Evolutionary conservation across 2,113 vertebrate species (phyloP).

Genomic region (Smithornis capensis): DNA sequence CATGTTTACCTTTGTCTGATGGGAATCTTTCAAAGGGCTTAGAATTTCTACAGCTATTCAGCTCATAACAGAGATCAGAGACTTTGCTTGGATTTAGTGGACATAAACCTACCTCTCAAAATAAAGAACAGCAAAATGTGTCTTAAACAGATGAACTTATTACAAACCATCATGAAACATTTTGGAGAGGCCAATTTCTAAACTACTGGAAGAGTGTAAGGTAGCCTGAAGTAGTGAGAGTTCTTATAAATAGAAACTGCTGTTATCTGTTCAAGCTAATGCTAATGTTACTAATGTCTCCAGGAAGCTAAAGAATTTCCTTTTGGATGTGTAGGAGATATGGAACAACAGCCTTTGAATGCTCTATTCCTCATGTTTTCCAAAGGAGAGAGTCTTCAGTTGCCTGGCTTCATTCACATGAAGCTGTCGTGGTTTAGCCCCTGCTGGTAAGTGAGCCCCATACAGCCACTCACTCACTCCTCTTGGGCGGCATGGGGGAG

Average conservation of each 20-base stretch:
- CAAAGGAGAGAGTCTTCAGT: not conserved
- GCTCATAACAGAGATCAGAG: not conserved
- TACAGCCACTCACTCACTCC: fast-evolving
- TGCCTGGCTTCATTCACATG: not conserved
- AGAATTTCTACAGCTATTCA: not conserved
- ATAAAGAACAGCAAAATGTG: not conserved
- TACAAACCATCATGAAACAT: not conserved
- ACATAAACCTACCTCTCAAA: not conserved
- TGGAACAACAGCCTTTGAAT: not conserved
- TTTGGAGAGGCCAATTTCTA: not conserved
- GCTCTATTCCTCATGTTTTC: not conserved
- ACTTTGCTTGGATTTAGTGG: not conserved
- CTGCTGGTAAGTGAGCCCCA: not conserved
- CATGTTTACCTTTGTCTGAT: not conserved
- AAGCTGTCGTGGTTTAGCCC: not conserved
- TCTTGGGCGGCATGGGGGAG: fast-evolving
- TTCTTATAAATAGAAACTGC: not conserved
- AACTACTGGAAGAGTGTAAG: not conserved
- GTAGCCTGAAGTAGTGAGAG: not conserved
- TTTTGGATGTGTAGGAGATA: not conserved
- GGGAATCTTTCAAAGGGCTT: not conserved
- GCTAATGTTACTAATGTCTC: not conserved
- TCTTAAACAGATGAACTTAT: not conserved
- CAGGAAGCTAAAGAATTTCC: not conserved
- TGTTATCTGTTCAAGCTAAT: not conserved